These are phyloP conservation scores for Artemia sp. DNA, from an alignment of 2,888 invertebrate species.

Conservation along the genomic window DNA sequence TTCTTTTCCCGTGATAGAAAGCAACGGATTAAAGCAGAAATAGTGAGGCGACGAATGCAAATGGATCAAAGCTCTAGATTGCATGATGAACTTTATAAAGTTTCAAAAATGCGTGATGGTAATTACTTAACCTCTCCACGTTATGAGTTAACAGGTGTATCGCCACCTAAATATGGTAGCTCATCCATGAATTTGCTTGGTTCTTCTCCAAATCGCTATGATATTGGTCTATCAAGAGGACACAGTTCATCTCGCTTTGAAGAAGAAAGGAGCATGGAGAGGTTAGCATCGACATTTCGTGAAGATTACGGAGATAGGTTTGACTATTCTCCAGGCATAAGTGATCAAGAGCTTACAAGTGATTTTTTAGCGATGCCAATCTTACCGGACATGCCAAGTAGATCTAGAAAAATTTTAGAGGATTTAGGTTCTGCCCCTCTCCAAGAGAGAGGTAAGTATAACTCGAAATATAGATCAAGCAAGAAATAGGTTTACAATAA, in stretches of 20 bases:
- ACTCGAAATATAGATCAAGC: slow-evolving; percentile 23
- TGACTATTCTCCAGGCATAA: slow-evolving; percentile 33
- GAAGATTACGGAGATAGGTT: slow-evolving; percentile 35
- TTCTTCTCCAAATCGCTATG: slow-evolving; percentile 16
- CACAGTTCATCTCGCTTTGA: slow-evolving; percentile 26
- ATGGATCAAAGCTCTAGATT: slow-evolving; percentile 41
- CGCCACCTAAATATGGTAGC: background rate
- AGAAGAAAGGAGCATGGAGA: slow-evolving; percentile 35
- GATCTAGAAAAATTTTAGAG: slow-evolving; percentile 38
- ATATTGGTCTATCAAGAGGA: slow-evolving; percentile 14
- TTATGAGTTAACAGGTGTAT: slow-evolving; percentile 24
- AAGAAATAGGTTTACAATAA: too few relatives aligned
- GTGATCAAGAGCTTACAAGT: slow-evolving; percentile 30
- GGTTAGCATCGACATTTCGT: slow-evolving; percentile 36
- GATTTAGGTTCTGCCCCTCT: slow-evolving; percentile 34
- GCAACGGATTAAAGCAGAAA: slow-evolving; percentile 42
- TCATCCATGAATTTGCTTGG: slow-evolving; percentile 17
- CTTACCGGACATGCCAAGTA: slow-evolving; percentile 40
- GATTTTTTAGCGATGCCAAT: slow-evolving; percentile 40
- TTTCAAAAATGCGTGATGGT: slow-evolving; percentile 32
- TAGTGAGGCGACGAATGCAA: slow-evolving; percentile 42
- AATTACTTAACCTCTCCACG: slow-evolving; percentile 25
- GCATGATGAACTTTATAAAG: slow-evolving; percentile 36
- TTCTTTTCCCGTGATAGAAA: slow-evolving; percentile 40
- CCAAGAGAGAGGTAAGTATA: slow-evolving; percentile 31